phyloP scores from a whole-genome alignment of 2,888 invertebrate genomes.

The Drosophila borealis region DNA sequence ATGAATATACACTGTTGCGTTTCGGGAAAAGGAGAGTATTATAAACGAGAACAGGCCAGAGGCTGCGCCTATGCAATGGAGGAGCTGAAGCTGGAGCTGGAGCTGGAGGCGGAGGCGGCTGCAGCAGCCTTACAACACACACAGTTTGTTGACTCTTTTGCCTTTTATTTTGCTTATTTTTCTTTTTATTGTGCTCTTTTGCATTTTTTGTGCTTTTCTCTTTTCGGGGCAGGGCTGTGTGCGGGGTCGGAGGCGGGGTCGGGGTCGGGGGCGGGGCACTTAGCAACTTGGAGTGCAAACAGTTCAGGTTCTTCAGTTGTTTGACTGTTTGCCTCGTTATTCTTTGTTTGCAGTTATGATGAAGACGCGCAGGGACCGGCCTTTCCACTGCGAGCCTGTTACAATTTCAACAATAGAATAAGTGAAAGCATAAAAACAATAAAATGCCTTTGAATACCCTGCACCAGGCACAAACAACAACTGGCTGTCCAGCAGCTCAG shows the following conservation, averaged over 20 bases:
- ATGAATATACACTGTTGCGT: no score
- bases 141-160: conserved; percentile 51
- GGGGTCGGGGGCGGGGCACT: conserved; percentile 35
- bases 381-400: conserved; percentile 31
- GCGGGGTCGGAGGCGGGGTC: not conserved
- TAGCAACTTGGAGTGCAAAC: conserved; percentile 62
- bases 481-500: no score
- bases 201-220: conserved; percentile 1
- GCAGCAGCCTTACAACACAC: conserved; percentile 5
- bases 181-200: conserved; percentile 12
- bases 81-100: no score
- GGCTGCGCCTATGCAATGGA: conserved; percentile 3
- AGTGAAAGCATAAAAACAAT: conserved; percentile 54
- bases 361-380: conserved; percentile 50
- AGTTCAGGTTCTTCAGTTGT: conserved; percentile 56
- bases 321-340: conserved; percentile 56
- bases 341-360: conserved; percentile 71
- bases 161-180: conserved; percentile 24
- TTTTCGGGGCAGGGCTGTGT: not conserved
- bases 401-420: conserved; percentile 66
- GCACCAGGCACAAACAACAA: not conserved
- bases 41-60: no score
- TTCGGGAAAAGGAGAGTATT: no score
- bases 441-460: conserved; percentile 30
- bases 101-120: not conserved